Conservation (phyloP, 2,797 vertebrate species). For the Sandelia bainsii region DNA sequence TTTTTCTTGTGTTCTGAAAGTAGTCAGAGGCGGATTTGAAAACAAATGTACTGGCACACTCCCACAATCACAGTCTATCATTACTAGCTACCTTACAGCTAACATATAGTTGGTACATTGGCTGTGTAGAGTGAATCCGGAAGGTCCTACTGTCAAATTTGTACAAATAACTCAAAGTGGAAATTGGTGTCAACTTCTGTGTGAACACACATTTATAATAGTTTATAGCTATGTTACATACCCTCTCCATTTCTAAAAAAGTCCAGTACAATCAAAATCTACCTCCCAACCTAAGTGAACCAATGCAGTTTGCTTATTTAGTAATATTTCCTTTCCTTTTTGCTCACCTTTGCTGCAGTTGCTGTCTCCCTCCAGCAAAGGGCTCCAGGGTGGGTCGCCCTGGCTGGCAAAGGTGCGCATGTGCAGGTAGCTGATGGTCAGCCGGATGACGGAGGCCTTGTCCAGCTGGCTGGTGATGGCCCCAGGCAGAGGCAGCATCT, state of each 20-base stretch:
- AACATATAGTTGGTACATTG: not conserved
- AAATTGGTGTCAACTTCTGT: not conserved
- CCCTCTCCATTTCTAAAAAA: not conserved
- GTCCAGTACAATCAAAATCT: no score
- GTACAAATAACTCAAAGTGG: not conserved
- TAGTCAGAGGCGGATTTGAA: not conserved
- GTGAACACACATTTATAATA: not conserved
- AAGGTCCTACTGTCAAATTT: not conserved
- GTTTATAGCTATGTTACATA: not conserved
- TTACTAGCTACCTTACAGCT: not conserved
- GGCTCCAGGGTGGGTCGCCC: constrained; percentile 91
- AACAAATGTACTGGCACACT: not conserved
- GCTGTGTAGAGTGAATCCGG: not conserved
- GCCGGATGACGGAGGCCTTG: constrained; percentile 92
- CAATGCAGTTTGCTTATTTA: not conserved
- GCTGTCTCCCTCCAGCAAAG: constrained; percentile 84
- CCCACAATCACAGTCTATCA: not conserved
- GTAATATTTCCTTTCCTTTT: not conserved
- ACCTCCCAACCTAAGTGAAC: no score
- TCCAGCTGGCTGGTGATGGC: constrained; percentile 95
- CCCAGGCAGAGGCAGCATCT: constrained; percentile 91
- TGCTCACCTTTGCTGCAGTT: constrained; percentile 85
- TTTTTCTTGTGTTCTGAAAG: not conserved
- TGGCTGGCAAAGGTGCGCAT: constrained; percentile 92
- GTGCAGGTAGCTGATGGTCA: constrained; percentile 94